Percentiles rank a stretch among this genome's conserved stretches.
Evolutionary conservation across 2,888 invertebrate genomes (phyloP).

Genomic region (Cerceris ruficornis): DNA sequence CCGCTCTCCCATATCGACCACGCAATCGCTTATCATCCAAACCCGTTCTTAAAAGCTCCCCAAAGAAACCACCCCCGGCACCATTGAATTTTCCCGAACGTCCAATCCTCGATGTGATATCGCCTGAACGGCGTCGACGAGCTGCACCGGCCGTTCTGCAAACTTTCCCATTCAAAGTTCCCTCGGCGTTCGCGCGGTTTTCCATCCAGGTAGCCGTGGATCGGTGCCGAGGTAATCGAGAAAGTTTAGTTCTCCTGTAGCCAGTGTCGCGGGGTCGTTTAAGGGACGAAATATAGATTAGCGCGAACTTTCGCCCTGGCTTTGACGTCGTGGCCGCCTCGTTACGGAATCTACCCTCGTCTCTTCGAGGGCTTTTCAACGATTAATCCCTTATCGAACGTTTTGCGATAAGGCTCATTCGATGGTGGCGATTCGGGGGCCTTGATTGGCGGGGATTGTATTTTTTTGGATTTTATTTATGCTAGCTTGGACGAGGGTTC

Average conservation of each 20-base stretch:
- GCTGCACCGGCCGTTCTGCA: conserved; percentile 15
- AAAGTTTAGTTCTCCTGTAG: conserved; percentile 62
- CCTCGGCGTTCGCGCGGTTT: conserved; percentile 15
- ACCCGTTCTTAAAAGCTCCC: not conserved
- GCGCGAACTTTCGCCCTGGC: conserved; percentile 14
- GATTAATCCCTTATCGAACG: not conserved
- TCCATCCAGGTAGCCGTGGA: conserved; percentile 31
- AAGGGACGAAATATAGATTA: conserved; percentile 13
- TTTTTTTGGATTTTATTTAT: no score
- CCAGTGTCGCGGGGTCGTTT: conserved; percentile 30
- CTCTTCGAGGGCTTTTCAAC: not conserved
- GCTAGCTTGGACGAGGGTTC: no score
- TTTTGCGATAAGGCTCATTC: not conserved
- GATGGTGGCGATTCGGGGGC: not conserved
- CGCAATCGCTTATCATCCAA: not conserved
- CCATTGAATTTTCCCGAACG: conserved; percentile 15
- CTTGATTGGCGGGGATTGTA: not conserved
- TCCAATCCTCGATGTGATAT: conserved; percentile 24
- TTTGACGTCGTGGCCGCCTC: not conserved
- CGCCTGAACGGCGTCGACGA: conserved; percentile 17
- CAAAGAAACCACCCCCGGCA: conserved; percentile 10
- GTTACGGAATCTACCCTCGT: not conserved
- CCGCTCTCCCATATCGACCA: no score
- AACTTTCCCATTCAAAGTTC: conserved; percentile 31
- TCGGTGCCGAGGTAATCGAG: conserved; percentile 55